phyloP scores from a whole-genome alignment of 2,113 vertebrate genomes.

The Planiliza haematocheilus region DNA sequence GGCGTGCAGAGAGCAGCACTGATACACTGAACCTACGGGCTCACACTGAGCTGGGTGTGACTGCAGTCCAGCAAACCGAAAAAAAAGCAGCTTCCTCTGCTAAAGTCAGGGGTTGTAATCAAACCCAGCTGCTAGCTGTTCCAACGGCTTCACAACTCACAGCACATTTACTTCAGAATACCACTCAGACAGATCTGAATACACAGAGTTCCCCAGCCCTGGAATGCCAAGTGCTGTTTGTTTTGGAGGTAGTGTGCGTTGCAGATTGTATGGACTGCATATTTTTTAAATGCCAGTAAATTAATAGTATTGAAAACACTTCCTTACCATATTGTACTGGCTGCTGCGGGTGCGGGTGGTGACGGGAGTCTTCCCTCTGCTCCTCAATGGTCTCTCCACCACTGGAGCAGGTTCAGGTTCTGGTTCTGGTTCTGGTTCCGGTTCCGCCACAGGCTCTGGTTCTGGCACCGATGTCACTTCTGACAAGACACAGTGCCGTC shows the following conservation, averaged over 20 bases:
- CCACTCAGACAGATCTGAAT: too few relatives aligned
- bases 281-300: neutral
- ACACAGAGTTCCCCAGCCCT: too few relatives aligned
- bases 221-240: too few relatives aligned
- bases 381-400: constrained; percentile 89
- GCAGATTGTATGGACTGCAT: neutral
- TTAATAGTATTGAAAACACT: neutral
- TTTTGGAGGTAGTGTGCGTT: neutral
- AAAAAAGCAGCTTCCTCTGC: constrained; percentile 9
- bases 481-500: constrained; percentile 22
- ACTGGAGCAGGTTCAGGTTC: constrained; percentile 86
- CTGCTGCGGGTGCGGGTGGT: constrained; percentile 85
- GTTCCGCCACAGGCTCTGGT: constrained; percentile 63
- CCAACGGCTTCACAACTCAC: neutral
- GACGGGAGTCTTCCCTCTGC: constrained; percentile 86
- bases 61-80: constrained; percentile 12
- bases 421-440: constrained; percentile 79
- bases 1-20: neutral
- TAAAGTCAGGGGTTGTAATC: constrained; percentile 12
- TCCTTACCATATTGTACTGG: constrained; percentile 87
- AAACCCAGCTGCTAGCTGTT: constrained; percentile 26
- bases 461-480: constrained; percentile 36
- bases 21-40: constrained; percentile 2
- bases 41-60: constrained; percentile 17
- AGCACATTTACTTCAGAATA: neutral